A percentile compares a stretch with the other conserved stretches of the same genome.
Evolutionary conservation across 2,113 vertebrate species (phyloP).

Genomic region (Bos taurus): DNA sequence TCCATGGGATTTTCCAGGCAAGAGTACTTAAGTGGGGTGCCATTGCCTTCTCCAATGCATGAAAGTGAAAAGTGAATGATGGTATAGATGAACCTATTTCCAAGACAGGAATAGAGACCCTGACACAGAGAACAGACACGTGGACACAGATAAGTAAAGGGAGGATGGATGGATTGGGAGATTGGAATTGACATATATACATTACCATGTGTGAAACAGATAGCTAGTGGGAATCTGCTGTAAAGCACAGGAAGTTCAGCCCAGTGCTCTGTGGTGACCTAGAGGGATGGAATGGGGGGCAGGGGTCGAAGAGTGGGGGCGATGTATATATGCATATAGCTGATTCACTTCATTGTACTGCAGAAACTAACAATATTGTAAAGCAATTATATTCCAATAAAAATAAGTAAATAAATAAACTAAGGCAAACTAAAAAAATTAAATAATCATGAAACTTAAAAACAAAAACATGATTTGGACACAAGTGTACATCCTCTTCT

Average conservation of each 20-base stretch:
- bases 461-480: neutral
- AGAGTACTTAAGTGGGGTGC: no score
- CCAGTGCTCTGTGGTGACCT: neutral
- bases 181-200: neutral
- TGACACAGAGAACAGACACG: neutral
- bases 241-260: neutral
- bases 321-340: neutral
- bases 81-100: neutral
- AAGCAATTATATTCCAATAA: neutral
- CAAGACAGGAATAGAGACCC: neutral
- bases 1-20: no score
- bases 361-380: neutral
- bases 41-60: no score
- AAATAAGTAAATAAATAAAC: neutral
- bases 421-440: neutral
- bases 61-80: neutral
- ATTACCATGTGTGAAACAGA: neutral
- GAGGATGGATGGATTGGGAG: neutral
- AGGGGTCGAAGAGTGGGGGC: accelerated
- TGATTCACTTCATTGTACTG: neutral
- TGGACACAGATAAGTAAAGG: neutral
- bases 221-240: neutral
- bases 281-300: neutral
- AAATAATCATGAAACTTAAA: neutral
- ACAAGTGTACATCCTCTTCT: neutral